A percentile compares a stretch with the other conserved stretches of the same genome.
Evolutionary conservation across 2,797 vertebrate genomes (phyloP).

Genomic region (Lophius americanus): DNA sequence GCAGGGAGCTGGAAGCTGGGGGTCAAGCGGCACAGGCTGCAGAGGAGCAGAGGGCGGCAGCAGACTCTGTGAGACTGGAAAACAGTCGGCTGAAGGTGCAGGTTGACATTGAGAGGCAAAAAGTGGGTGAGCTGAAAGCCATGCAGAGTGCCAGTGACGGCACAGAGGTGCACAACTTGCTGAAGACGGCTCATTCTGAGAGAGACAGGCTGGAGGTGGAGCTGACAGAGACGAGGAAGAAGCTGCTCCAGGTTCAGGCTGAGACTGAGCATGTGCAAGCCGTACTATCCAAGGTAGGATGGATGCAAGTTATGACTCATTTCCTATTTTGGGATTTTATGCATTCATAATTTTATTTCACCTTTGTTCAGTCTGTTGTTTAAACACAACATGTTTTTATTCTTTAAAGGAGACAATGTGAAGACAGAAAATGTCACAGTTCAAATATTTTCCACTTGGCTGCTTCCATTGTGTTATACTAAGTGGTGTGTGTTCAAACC

Average conservation of each 20-base stretch:
- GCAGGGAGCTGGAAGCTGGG: constrained; percentile 79
- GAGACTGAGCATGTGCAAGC: constrained; percentile 83
- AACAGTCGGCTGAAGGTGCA: constrained; percentile 87
- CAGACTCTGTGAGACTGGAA: constrained; percentile 87
- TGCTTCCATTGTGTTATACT: constrained; percentile 10
- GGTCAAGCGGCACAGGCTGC: constrained; percentile 69
- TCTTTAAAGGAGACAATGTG: background rate
- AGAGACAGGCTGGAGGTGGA: constrained; percentile 87
- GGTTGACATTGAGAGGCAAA: constrained; percentile 90
- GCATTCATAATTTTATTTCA: background rate
- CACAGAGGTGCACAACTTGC: constrained; percentile 85
- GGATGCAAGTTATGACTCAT: background rate
- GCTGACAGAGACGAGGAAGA: constrained; percentile 87
- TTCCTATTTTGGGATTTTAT: background rate
- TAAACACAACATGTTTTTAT: background rate
- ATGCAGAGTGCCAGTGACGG: constrained; percentile 82
- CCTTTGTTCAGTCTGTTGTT: constrained; percentile 2
- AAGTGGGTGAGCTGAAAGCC: constrained; percentile 82
- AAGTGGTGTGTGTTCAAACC: constrained; percentile 12
- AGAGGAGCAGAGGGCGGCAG: constrained; percentile 80
- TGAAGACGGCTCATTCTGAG: constrained; percentile 86
- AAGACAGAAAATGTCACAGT: background rate
- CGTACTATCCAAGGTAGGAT: constrained; percentile 86
- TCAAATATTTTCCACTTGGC: constrained; percentile 5
- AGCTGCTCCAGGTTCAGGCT: constrained; percentile 85